phyloP scores from a whole-genome alignment of 2,888 invertebrate species.

The Camptogramma bilineatum region DNA sequence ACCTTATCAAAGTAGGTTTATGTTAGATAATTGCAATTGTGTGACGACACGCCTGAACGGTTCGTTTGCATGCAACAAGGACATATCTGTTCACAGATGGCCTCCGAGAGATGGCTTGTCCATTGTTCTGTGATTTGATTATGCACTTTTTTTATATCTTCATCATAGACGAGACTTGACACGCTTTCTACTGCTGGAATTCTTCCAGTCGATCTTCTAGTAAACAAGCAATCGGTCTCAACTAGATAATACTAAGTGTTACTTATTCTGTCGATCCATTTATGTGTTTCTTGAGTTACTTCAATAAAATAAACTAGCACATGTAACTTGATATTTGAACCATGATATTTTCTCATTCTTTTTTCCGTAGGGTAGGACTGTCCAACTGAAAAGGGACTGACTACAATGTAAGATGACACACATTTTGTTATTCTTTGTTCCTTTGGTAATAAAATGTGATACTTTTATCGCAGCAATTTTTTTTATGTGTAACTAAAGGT shows the following conservation, averaged over 20 bases:
- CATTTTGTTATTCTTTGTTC: conserved; percentile 26
- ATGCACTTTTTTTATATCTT: conserved; percentile 66
- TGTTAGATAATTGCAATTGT: conserved; percentile 34
- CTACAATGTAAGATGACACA: conserved; percentile 23
- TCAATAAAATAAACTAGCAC: background rate
- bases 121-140: conserved; percentile 71
- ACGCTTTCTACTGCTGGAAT: conserved; percentile 71
- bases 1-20: conserved; percentile 37
- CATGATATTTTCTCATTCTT: conserved; percentile 9
- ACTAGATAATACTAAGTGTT: background rate
- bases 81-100: conserved; percentile 55
- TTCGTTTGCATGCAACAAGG: conserved; percentile 61
- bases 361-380: conserved; percentile 12
- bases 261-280: background rate
- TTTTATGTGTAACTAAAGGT: conserved; percentile 25
- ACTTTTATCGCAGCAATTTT: conserved; percentile 31
- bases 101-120: conserved; percentile 63
- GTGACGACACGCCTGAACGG: conserved; percentile 51
- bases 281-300: background rate
- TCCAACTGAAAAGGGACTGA: too few species aligned
- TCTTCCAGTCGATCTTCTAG: conserved; percentile 33
- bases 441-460: conserved; percentile 30
- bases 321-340: conserved; percentile 15
- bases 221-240: background rate
- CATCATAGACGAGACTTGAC: conserved; percentile 63